Evolutionary conservation across 2,888 invertebrate genomes (phyloP).

Genomic region (Drosophila macrospina): DNA sequence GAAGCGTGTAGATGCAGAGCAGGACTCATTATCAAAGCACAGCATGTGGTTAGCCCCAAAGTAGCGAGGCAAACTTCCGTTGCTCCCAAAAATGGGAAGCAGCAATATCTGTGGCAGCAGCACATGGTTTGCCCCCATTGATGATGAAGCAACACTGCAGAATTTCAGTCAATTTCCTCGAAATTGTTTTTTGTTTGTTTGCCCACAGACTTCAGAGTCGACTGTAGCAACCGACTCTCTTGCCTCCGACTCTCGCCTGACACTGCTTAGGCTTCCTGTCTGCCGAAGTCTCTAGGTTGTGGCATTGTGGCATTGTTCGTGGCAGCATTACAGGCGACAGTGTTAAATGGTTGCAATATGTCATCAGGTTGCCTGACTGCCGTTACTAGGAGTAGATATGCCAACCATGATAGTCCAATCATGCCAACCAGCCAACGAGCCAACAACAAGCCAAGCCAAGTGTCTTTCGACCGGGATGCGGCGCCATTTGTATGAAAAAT

Average conservation of each 20-base stretch:
- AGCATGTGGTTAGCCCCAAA: conserved; percentile 79
- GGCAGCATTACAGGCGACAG: conserved; percentile 75
- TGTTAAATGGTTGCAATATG: conserved; percentile 84
- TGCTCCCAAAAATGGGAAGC: conserved; percentile 34
- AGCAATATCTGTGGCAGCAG: conserved; percentile 34
- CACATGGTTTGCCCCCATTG: conserved; percentile 42
- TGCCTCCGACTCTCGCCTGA: conserved; percentile 12
- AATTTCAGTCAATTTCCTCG: conserved; percentile 81
- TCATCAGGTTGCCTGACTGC: conserved; percentile 75
- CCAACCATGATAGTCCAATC: conserved; percentile 76
- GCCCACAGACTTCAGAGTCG: conserved; percentile 56
- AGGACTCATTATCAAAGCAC: conserved; percentile 81
- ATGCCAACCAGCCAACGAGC: conserved; percentile 49
- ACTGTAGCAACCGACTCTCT: conserved; percentile 19
- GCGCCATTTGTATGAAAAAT: conserved; percentile 84
- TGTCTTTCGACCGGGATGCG: conserved; percentile 59
- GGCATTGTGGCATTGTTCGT: conserved; percentile 58
- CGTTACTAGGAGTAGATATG: conserved; percentile 57
- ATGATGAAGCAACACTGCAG: conserved; percentile 79
- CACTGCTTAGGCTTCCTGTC: conserved; percentile 34
- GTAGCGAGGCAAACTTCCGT: conserved; percentile 65
- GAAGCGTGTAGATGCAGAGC: conserved; percentile 50
- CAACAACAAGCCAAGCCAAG: conserved; percentile 17
- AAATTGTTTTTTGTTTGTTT: conserved; percentile 79
- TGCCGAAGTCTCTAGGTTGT: conserved; percentile 40